Evolutionary conservation across 2,888 invertebrate species (phyloP).

Genomic region (Rhagonycha lutea): DNA sequence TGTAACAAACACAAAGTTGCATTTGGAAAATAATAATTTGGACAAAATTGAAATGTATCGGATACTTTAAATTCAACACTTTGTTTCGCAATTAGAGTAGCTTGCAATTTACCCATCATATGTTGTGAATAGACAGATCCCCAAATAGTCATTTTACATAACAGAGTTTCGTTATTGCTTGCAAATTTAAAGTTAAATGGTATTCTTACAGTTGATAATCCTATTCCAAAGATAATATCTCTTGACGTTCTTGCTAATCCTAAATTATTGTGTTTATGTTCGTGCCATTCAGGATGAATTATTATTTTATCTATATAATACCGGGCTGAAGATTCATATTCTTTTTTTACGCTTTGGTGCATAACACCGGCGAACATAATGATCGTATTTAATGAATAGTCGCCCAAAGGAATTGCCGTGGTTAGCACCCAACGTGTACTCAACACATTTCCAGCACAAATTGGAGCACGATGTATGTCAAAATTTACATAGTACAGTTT

Average conservation of each 20-base stretch:
- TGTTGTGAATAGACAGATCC: not conserved
- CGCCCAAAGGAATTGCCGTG: constrained; percentile 4
- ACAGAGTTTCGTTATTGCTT: not conserved
- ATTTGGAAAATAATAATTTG: not conserved
- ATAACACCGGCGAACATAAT: not conserved
- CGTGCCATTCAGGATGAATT: constrained; percentile 7
- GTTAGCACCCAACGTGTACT: constrained; percentile 8
- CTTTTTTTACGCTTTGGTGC: no score
- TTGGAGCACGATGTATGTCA: not conserved
- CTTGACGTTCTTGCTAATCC: not conserved
- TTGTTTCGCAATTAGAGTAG: not conserved
- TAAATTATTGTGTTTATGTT: not conserved
- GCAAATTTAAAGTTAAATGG: not conserved
- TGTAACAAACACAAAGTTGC: constrained; percentile 3
- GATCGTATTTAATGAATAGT: not conserved
- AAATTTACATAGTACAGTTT: not conserved
- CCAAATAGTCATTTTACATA: constrained; percentile 3
- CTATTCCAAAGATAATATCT: not conserved
- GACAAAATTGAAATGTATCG: not conserved
- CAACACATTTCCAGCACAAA: constrained; percentile 5
- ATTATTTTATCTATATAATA: not conserved
- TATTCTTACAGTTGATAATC: not conserved
- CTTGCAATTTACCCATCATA: not conserved
- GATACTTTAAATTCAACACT: not conserved
- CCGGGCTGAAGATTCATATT: no score